Evolutionary conservation across 1,140 invertebrate genomes (phyloP).

Genomic region (Caligus rogercresseyi): DNA sequence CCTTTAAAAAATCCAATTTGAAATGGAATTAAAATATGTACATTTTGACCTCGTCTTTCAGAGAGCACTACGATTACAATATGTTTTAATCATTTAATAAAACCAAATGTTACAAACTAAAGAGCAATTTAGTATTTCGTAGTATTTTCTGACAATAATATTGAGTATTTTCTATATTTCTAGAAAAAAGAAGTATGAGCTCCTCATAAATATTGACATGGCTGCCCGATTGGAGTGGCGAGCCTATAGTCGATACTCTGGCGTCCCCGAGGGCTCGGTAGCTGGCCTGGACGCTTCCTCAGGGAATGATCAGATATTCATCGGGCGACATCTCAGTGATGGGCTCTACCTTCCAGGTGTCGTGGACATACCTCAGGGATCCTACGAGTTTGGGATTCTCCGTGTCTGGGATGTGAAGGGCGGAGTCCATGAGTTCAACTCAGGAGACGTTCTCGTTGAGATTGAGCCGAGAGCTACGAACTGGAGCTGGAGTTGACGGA

Average conservation of each 20-base stretch:
- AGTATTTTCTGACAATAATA: too few species aligned
- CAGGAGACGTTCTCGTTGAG: constrained; percentile 11
- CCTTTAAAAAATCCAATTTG: too few species aligned
- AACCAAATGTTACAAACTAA: too few species aligned
- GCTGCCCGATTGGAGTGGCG: constrained; percentile 8
- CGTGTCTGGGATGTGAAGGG: constrained; percentile 1
- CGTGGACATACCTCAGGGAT: constrained; percentile 2
- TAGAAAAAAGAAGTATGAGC: constrained; percentile 12
- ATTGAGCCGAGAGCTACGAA: constrained; percentile 14
- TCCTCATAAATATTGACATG: constrained; percentile 8
- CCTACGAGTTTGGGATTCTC: constrained; percentile 1
- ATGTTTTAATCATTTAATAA: too few species aligned
- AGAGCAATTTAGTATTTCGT: too few species aligned
- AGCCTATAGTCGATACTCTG: neutral
- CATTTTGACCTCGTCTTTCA: too few species aligned
- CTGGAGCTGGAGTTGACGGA: neutral
- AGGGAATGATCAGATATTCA: neutral
- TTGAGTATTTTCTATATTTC: constrained; percentile 1
- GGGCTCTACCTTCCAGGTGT: neutral
- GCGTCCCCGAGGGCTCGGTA: constrained; percentile 3
- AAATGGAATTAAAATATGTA: too few species aligned
- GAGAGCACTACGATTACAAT: too few species aligned
- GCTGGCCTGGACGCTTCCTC: constrained; percentile 7
- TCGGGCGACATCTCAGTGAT: constrained; percentile 7
- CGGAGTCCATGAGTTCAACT: neutral